phyloP scores from a whole-genome alignment of 1,140 invertebrate genomes.

The Chymomyza costata region DNA sequence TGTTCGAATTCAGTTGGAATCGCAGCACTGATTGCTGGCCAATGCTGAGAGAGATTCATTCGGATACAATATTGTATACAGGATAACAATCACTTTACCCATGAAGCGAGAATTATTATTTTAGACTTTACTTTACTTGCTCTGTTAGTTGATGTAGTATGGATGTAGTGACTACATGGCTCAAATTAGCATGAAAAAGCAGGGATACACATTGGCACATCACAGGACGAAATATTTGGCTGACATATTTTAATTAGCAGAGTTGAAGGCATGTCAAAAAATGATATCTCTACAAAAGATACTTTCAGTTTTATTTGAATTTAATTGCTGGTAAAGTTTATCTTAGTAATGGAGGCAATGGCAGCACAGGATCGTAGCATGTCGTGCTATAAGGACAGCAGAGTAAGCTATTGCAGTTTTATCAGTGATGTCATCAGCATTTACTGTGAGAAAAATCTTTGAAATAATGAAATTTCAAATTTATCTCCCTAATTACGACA shows the following conservation, averaged over 20 bases:
- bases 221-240: too few species aligned
- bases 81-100: conserved; percentile 34
- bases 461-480: conserved; percentile 17
- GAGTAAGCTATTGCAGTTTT: neutral
- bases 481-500: conserved; percentile 56
- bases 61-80: conserved; percentile 2
- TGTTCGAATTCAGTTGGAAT: conserved; percentile 26
- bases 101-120: conserved; percentile 54
- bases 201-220: too few species aligned
- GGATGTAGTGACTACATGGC: conserved; percentile 2
- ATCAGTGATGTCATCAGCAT: conserved; percentile 31
- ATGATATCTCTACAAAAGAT: conserved; percentile 9
- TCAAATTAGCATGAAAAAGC: conserved; percentile 43
- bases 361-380: neutral
- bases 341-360: neutral
- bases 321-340: conserved; percentile 33
- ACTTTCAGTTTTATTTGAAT: conserved; percentile 26
- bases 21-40: too few species aligned
- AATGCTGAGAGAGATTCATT: conserved; percentile 4
- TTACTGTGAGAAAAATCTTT: conserved; percentile 46
- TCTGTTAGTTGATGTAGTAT: neutral
- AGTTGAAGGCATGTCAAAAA: neutral
- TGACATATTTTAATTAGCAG: conserved; percentile 44
- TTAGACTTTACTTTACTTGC: conserved; percentile 7
- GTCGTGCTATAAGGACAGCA: neutral